Evolutionary conservation across 2,888 invertebrate species (phyloP).

Genomic region (Heliconius charithonia): DNA sequence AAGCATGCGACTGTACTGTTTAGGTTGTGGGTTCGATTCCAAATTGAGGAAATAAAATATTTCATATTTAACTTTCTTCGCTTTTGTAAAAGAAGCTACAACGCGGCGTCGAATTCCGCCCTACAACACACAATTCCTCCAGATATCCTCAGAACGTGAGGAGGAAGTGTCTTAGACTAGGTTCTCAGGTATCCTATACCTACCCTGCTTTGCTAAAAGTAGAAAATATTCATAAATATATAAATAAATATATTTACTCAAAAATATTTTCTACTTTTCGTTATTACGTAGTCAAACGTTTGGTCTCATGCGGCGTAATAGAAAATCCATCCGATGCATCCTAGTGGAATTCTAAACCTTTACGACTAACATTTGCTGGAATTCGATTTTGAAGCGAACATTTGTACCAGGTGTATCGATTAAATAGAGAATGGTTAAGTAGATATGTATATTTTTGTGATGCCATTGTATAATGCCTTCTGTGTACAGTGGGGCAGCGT

Average conservation of each 20-base stretch:
- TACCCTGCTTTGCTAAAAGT: background rate
- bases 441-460: background rate
- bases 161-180: too few relatives aligned
- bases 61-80: too few relatives aligned
- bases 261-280: background rate
- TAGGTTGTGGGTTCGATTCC: too few relatives aligned
- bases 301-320: background rate
- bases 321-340: constrained; percentile 23
- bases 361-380: constrained; percentile 6
- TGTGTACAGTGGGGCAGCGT: too few relatives aligned
- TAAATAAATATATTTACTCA: too few relatives aligned
- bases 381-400: constrained; percentile 19
- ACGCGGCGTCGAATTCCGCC: too few relatives aligned
- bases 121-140: too few relatives aligned
- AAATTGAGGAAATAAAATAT: too few relatives aligned
- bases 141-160: too few relatives aligned
- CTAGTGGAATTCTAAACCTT: constrained; percentile 27
- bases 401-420: background rate
- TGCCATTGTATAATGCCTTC: background rate
- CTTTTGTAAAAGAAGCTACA: too few relatives aligned
- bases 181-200: background rate
- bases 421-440: constrained; percentile 1
- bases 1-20: too few relatives aligned
- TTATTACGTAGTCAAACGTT: background rate
- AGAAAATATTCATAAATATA: too few relatives aligned